These are phyloP conservation scores for Aleadryas rufinucha DNA, from an alignment of 2,113 vertebrate genomes.

Conservation along the genomic window DNA sequence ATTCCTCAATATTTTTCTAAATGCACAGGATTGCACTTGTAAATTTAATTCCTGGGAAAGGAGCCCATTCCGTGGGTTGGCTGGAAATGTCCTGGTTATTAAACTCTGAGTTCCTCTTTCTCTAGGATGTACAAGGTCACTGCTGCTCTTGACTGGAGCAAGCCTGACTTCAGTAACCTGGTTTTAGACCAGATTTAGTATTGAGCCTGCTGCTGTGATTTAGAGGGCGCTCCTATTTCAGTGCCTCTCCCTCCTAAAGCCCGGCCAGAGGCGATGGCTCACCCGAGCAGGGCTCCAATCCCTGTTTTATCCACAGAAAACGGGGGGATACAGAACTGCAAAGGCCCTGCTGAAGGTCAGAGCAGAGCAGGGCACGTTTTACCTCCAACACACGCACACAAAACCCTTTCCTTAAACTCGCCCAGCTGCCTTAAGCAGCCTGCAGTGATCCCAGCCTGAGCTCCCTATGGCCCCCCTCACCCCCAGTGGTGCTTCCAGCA, in stretches of 20 bases:
- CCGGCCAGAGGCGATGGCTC: background rate
- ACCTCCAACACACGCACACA: background rate
- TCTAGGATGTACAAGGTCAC: background rate
- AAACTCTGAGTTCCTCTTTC: background rate
- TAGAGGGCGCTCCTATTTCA: too few species aligned
- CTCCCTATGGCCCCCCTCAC: background rate
- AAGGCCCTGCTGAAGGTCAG: background rate
- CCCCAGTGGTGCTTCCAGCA: background rate
- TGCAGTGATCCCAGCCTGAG: background rate
- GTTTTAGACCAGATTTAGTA: background rate
- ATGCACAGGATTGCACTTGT: background rate
- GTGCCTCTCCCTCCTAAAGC: background rate
- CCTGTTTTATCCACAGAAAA: background rate
- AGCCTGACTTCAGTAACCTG: background rate
- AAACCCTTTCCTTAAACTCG: background rate
- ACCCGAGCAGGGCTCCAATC: background rate
- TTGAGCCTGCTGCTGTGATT: background rate
- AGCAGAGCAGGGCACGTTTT: background rate
- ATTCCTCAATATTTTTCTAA: background rate
- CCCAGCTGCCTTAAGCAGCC: too few species aligned
- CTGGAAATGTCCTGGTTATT: background rate
- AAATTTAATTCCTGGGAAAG: background rate
- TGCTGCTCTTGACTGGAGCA: background rate
- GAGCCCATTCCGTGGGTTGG: background rate
- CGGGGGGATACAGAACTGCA: background rate